A percentile compares a stretch with the other conserved stretches of the same genome.
Conservation (phyloP, 2,797 vertebrate genomes). For the Acipenser oxyrinchus region DNA sequence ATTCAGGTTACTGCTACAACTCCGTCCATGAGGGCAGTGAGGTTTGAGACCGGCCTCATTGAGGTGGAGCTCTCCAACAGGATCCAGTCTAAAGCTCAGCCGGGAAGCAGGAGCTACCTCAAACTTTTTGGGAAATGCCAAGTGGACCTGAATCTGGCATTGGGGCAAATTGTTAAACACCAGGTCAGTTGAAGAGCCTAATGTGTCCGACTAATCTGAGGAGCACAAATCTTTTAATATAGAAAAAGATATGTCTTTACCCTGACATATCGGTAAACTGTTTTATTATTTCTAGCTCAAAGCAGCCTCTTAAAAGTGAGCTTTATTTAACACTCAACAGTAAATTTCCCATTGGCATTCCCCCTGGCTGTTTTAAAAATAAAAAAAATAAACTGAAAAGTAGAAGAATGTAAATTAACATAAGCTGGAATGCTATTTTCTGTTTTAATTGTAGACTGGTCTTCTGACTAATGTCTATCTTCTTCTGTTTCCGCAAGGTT, state of each 20-base stretch:
- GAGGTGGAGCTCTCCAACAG: constrained; percentile 94
- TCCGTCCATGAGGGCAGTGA: constrained; percentile 93
- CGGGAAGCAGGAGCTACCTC: constrained; percentile 89
- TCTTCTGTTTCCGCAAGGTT: constrained; percentile 56
- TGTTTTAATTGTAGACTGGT: neutral
- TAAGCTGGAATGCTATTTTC: neutral
- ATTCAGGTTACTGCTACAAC: constrained; percentile 98
- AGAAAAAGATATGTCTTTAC: no score
- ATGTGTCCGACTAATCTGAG: no score
- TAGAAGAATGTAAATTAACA: neutral
- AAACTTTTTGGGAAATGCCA: constrained; percentile 98
- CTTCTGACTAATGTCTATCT: neutral
- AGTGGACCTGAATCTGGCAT: constrained; percentile 90
- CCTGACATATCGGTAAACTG: no score
- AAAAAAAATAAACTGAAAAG: neutral
- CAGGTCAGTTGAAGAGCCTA: constrained; percentile 61
- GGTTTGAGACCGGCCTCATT: constrained; percentile 95
- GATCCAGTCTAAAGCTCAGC: constrained; percentile 90
- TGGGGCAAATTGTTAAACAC: constrained; percentile 96
- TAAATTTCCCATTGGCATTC: neutral
- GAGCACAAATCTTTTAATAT: no score
- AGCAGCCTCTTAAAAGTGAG: no score
- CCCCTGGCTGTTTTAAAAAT: neutral
- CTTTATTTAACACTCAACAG: neutral
- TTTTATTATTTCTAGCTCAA: no score